Percentiles rank a stretch among this genome's conserved stretches.
These are phyloP conservation scores for Euglossa dilemma DNA, from an alignment of 1,140 invertebrate genomes.

Conservation along the genomic window DNA sequence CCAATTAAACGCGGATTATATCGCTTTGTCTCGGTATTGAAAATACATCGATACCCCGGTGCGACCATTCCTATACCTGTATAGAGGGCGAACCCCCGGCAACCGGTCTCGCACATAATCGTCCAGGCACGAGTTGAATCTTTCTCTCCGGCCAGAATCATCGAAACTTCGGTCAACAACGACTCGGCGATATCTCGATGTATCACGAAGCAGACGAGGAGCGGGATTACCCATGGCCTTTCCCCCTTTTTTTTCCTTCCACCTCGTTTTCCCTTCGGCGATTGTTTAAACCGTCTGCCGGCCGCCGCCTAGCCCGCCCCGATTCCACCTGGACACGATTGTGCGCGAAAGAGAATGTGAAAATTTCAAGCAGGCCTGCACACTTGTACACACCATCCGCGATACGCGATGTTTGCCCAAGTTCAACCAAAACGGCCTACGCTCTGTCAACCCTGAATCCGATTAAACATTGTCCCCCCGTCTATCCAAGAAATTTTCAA, in stretches of 20 bases:
- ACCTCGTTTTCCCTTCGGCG: slow-evolving; percentile 66
- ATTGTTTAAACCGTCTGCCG: slow-evolving; percentile 67
- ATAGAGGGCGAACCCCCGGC: slow-evolving; percentile 24
- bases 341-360: slow-evolving; percentile 63
- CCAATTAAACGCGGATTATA: slow-evolving; percentile 82
- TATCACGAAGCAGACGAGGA: slow-evolving; percentile 66
- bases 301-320: slow-evolving; percentile 43
- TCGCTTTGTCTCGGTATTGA: slow-evolving; percentile 81
- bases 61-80: slow-evolving; percentile 27
- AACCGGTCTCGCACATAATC: slow-evolving; percentile 58
- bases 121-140: slow-evolving; percentile 61
- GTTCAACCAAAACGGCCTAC: slow-evolving; percentile 58
- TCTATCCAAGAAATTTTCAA: slow-evolving; percentile 51
- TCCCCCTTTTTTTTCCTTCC: slow-evolving; percentile 54
- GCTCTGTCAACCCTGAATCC: slow-evolving; percentile 56
- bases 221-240: slow-evolving; percentile 54
- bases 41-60: slow-evolving; percentile 79
- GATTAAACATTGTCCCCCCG: slow-evolving; percentile 57
- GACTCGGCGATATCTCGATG: slow-evolving; percentile 70
- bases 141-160: slow-evolving; percentile 65
- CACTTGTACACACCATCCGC: slow-evolving; percentile 62
- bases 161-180: slow-evolving; percentile 76
- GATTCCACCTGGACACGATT: slow-evolving; percentile 62
- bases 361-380: slow-evolving; percentile 68
- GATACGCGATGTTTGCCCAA: slow-evolving; percentile 64